Conservation (phyloP, 2,113 vertebrate genomes). For the Ictidomys tridecemlineatus region DNA sequence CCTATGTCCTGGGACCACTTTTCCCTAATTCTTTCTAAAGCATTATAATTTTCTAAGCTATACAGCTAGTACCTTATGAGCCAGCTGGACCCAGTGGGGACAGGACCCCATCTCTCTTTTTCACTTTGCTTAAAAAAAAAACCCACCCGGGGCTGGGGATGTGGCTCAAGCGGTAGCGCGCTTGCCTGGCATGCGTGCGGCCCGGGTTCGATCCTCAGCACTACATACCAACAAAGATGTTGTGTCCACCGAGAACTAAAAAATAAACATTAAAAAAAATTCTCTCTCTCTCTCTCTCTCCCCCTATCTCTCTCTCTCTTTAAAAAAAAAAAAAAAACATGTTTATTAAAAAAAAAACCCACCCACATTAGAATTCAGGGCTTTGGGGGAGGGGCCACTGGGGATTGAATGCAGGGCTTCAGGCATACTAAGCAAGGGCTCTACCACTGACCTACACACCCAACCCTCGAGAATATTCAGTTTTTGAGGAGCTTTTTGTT, state of each 20-base stretch:
- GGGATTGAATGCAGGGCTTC: neutral
- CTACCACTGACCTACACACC: neutral
- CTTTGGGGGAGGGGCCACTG: neutral
- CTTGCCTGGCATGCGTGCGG: too few species aligned
- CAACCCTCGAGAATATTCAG: neutral
- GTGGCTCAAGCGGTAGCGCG: too few species aligned
- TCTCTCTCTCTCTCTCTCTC: too few species aligned
- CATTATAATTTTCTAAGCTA: neutral
- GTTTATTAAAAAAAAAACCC: neutral
- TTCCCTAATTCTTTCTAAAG: neutral
- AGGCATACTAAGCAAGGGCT: neutral
- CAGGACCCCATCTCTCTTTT: neutral
- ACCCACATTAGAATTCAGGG: neutral
- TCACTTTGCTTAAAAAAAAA: neutral
- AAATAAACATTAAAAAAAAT: too few species aligned
- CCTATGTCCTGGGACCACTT: neutral
- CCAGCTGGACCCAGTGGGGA: neutral
- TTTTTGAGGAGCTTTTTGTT: neutral
- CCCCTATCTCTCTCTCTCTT: too few species aligned
- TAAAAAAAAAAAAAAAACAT: too few species aligned
- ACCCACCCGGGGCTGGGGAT: too few species aligned
- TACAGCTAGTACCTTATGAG: neutral
- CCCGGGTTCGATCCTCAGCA: too few species aligned
- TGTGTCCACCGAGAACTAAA: too few species aligned
- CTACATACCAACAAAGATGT: too few species aligned